A percentile compares a stretch with the other conserved stretches of the same genome.
These are phyloP conservation scores for Thamnophis sirtalis DNA, from an alignment of 2,113 vertebrate species.

Conservation along the genomic window DNA sequence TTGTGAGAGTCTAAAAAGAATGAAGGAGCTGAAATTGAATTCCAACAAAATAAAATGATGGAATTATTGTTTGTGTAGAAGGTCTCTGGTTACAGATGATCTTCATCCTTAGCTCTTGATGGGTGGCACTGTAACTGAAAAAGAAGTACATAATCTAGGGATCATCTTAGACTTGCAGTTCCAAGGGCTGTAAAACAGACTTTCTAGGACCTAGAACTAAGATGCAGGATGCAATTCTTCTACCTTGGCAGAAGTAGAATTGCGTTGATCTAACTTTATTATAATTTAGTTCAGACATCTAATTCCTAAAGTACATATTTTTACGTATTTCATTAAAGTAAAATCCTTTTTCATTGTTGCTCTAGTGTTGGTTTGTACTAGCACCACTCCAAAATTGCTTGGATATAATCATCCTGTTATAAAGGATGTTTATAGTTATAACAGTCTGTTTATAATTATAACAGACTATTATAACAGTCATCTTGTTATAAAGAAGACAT, in stretches of 20 bases:
- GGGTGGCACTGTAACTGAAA: background rate
- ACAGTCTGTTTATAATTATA: background rate
- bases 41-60: background rate
- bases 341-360: background rate
- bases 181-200: background rate
- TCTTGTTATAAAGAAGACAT: background rate
- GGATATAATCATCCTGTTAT: background rate
- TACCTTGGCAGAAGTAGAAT: background rate
- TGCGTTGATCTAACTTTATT: background rate
- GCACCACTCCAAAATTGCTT: background rate
- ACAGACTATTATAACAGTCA: background rate
- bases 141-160: background rate
- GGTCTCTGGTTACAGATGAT: background rate
- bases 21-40: background rate
- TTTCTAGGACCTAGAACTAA: background rate
- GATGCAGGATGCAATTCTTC: background rate
- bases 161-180: background rate
- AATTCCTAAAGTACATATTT: background rate
- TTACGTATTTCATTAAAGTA: background rate
- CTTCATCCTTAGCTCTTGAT: background rate
- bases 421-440: background rate
- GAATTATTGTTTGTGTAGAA: background rate
- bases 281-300: background rate
- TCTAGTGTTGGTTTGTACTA: background rate
- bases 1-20: background rate